A percentile compares a stretch with the other conserved stretches of the same genome.
phyloP scores from a whole-genome alignment of 1,140 invertebrate species.

The Magallana gigas region DNA sequence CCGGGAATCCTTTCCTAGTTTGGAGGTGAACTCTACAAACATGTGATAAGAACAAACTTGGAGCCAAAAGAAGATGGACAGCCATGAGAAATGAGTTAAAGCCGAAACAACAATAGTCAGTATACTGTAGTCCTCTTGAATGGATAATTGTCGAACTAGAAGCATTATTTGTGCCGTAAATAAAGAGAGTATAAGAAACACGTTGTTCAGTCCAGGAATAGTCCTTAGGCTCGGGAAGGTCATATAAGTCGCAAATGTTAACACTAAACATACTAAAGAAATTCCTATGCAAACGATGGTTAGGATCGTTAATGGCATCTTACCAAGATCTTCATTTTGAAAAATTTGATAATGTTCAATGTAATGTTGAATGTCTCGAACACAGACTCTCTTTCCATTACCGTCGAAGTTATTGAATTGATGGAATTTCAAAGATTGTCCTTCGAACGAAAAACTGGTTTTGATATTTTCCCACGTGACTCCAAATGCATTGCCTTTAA shows the following conservation, averaged over 20 bases:
- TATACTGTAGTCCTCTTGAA: not conserved
- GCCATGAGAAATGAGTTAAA: not conserved
- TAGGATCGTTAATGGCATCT: not conserved
- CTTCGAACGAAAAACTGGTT: not conserved
- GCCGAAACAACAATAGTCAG: not conserved
- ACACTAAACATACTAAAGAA: not conserved
- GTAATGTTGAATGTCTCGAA: not conserved
- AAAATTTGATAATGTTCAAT: not conserved
- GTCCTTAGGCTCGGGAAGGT: not conserved
- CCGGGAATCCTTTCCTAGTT: not conserved
- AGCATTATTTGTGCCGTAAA: not conserved
- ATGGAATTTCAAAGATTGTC: not conserved
- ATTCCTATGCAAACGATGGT: not conserved
- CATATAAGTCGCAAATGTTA: not conserved
- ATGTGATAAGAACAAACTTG: constrained; percentile 8
- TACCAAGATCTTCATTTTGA: not conserved
- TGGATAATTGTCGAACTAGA: not conserved
- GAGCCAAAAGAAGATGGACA: not conserved
- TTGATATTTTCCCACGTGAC: not conserved
- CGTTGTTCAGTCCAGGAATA: not conserved
- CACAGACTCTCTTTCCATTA: not conserved
- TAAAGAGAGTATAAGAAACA: constrained; percentile 4
- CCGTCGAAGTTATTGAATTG: not conserved
- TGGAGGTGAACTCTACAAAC: not conserved
- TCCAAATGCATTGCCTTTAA: not conserved